Evolutionary conservation across 2,888 invertebrate species (phyloP).

Genomic region (Himalopsyche anomala): DNA sequence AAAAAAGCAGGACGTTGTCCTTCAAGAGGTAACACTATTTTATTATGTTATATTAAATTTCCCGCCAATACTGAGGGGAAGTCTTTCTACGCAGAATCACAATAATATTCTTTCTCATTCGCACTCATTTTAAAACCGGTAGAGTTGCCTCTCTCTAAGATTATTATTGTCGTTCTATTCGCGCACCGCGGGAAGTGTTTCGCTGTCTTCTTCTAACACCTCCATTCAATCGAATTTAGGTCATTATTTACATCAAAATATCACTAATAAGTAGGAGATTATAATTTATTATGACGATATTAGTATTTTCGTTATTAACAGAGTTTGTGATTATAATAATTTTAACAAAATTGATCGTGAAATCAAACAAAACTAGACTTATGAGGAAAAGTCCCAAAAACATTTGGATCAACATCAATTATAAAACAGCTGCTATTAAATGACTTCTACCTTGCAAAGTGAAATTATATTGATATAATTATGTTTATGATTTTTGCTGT

Average conservation of each 20-base stretch:
- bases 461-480: too few species aligned
- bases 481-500: too few species aligned
- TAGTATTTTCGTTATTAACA: too few species aligned
- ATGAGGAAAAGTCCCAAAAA: too few species aligned
- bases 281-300: too few species aligned
- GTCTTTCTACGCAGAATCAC: background rate
- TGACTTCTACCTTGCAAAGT: too few species aligned
- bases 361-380: too few species aligned
- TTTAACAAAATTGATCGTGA: too few species aligned
- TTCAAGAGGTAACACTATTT: slow-evolving; percentile 87
- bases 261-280: slow-evolving; percentile 42
- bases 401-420: too few species aligned
- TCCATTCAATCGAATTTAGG: slow-evolving; percentile 53
- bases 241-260: background rate
- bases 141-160: background rate
- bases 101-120: background rate
- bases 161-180: background rate
- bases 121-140: background rate
- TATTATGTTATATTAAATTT: background rate
- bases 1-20: slow-evolving; percentile 91
- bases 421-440: too few species aligned
- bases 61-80: slow-evolving; percentile 20
- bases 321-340: too few species aligned
- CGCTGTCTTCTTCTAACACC: slow-evolving; percentile 43
- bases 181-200: background rate